These are phyloP conservation scores for Drosophila yakuba DNA, from an alignment of 1,140 invertebrate species.

Conservation along the genomic window DNA sequence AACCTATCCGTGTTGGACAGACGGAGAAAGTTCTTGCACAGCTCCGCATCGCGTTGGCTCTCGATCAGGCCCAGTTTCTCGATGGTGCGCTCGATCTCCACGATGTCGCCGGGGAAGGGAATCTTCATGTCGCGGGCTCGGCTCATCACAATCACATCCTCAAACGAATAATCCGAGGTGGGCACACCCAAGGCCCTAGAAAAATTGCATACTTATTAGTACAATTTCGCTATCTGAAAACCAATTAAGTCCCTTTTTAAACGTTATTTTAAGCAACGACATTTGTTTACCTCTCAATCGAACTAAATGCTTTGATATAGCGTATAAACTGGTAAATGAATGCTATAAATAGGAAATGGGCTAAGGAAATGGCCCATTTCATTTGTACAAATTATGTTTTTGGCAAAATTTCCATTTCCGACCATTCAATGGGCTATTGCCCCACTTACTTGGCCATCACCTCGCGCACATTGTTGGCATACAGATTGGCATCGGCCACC, in stretches of 20 bases:
- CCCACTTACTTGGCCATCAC: slow-evolving; percentile 95
- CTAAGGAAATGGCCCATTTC: slow-evolving; percentile 2
- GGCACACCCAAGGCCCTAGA: slow-evolving; percentile 92
- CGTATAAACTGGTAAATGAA: neutral
- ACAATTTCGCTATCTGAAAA: neutral
- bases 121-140: slow-evolving; percentile 92
- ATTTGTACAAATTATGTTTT: neutral
- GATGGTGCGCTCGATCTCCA: slow-evolving; percentile 92
- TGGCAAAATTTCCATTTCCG: neutral
- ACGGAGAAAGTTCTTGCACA: slow-evolving; percentile 53
- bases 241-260: neutral
- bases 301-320: too few species aligned
- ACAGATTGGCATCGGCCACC: slow-evolving; percentile 94
- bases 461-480: slow-evolving; percentile 94
- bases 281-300: too few species aligned
- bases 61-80: slow-evolving; percentile 86
- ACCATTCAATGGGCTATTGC: neutral
- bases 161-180: slow-evolving; percentile 96
- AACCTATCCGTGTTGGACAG: slow-evolving; percentile 64
- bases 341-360: neutral
- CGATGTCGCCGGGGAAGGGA: slow-evolving; percentile 89
- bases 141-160: slow-evolving; percentile 94
- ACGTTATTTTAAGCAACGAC: neutral
- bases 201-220: neutral
- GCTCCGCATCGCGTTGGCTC: slow-evolving; percentile 53